Evolutionary conservation across 2,888 invertebrate genomes (phyloP).

Genomic region (Sialis lutaria): DNA sequence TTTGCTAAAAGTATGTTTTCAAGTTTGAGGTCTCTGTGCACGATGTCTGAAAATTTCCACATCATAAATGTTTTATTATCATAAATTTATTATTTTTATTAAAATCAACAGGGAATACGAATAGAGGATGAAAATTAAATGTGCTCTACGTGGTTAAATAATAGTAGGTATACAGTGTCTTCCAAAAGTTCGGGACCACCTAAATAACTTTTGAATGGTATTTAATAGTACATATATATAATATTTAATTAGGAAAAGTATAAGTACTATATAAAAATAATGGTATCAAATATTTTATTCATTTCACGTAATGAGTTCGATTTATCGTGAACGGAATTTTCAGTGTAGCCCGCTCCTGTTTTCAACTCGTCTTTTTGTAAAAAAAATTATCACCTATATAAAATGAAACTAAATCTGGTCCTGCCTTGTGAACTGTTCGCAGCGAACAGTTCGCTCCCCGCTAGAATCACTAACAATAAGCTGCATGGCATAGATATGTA

Average conservation of each 20-base stretch:
- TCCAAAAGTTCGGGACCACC: too few relatives aligned
- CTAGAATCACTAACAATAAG: background rate
- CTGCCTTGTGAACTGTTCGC: background rate
- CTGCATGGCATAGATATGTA: background rate
- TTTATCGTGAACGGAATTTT: background rate
- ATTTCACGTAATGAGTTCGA: too few relatives aligned
- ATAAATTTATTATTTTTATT: background rate
- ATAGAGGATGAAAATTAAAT: background rate
- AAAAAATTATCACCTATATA: background rate
- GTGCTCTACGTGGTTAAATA: too few relatives aligned
- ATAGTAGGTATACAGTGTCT: too few relatives aligned
- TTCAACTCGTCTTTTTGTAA: background rate
- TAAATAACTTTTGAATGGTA: too few relatives aligned
- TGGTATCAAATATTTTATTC: too few relatives aligned
- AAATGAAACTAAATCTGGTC: background rate
- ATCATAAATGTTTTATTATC: background rate
- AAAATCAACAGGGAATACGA: background rate
- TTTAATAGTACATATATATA: too few relatives aligned
- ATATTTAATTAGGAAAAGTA: too few relatives aligned
- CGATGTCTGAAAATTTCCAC: slow-evolving; percentile 21
- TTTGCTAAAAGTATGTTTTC: slow-evolving; percentile 30
- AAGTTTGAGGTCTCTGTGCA: slow-evolving; percentile 29
- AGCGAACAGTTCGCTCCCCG: background rate
- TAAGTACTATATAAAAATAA: too few relatives aligned
- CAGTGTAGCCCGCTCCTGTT: background rate